Base-by-base conservation (phyloP, 2,888 invertebrate genomes). In the Hemaris fuciformis region DNA sequence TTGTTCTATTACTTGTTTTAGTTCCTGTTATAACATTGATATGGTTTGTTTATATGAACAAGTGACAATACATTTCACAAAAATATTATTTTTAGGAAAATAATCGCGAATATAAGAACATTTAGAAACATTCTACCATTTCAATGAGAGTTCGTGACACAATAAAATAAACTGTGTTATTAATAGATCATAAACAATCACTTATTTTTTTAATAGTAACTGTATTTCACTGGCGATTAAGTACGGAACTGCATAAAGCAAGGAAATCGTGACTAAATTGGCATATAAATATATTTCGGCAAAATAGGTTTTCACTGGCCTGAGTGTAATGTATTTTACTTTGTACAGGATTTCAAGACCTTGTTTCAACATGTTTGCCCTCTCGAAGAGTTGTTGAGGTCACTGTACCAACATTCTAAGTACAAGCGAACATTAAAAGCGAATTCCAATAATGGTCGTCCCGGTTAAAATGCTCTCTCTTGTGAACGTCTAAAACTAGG, bases 401-500 rank as follows among this genome's bases (percentile, higher is more conserved):
- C 27, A 31, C 53, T 18, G 18, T 31, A 31, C 53, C 22, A 23
- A 31, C 15, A 53, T 27, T 31, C 18, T 20, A 53, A 53, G 53
- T 53, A 53, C 53, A 31, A 53, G 31, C 27, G 18, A 53, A 53
- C 53, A 53, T 53, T 53, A 53, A 48, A 48, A 53, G 53, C 18
- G 31, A 53, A 53, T 27, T 53, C 48, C 48, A 48, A 48, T 27
- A 48, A 18, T 53, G 53, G 53, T 31, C 53, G 53, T 53, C 53
- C 48, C 10, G 53, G 53, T 53, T 53, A 53, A 53, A 53, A 31
- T 48, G 53, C 53, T 53, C 53, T 53, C 53, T 53, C 53, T 60
- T 60, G 60, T 53, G 38, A 60, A 60, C 41, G 53, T 41, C 13
- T 45, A 34, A 43, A 59, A 61, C 57, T 57, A 46, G 61, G 61